phyloP scores from a whole-genome alignment of 2,888 invertebrate genomes.

The Tachystola acroxantha region DNA sequence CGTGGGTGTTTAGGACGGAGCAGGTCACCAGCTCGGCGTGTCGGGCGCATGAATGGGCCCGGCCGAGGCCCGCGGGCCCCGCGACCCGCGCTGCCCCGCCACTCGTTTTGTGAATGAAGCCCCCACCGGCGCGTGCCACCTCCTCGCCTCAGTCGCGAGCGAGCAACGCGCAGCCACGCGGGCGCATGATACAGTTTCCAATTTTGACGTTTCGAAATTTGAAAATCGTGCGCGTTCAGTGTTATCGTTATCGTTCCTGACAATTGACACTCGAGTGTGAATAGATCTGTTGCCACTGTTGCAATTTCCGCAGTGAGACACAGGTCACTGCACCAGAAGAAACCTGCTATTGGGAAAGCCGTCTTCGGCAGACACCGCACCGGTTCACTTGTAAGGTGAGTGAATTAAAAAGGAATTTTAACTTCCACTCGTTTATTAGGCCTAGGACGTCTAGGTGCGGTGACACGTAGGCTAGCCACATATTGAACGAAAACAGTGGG shows the following conservation, averaged over 20 bases:
- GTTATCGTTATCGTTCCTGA: conserved; percentile 34
- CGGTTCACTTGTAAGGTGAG: conserved; percentile 62
- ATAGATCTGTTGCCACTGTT: conserved; percentile 25
- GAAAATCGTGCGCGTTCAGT: conserved; percentile 44
- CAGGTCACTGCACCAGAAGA: conserved; percentile 29
- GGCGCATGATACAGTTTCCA: conserved; percentile 46
- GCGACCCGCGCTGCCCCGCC: conserved; percentile 50
- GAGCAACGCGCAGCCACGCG: conserved; percentile 61
- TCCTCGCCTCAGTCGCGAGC: conserved; percentile 51
- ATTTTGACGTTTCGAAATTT: conserved; percentile 60
- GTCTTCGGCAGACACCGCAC: conserved; percentile 43
- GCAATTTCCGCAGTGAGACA: conserved; percentile 28
- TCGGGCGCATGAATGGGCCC: conserved; percentile 64
- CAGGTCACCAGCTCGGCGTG: conserved; percentile 27
- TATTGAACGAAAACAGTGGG: conserved; percentile 62
- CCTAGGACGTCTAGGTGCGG: conserved; percentile 42
- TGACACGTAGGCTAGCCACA: conserved; percentile 61
- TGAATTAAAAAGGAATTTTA: conserved; percentile 48
- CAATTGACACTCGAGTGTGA: conserved; percentile 36
- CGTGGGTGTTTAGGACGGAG: conserved; percentile 18
- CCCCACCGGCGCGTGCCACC: conserved; percentile 70
- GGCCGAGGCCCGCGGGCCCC: conserved; percentile 30
- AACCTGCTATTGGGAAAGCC: conserved; percentile 50
- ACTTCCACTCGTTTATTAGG: conserved; percentile 29
- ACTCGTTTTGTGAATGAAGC: conserved; percentile 72